A percentile compares a stretch with the other conserved stretches of the same genome.
phyloP scores from a whole-genome alignment of 2,113 vertebrate genomes.

The Microtus richardsoni region DNA sequence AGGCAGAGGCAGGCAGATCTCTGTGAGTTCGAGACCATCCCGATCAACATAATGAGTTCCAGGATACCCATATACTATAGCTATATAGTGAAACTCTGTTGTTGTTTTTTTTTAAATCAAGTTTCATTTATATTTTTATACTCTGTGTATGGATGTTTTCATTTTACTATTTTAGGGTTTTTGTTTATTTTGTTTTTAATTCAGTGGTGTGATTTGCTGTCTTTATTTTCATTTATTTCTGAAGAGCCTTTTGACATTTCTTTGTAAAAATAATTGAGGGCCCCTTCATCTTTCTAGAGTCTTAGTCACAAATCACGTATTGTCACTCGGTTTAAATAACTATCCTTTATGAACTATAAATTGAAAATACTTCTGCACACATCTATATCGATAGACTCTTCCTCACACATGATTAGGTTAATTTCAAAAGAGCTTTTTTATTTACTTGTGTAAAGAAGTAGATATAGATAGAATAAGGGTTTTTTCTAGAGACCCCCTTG shows the following conservation, averaged over 20 bases:
- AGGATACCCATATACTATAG: neutral
- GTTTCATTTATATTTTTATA: neutral
- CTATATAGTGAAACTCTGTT: neutral
- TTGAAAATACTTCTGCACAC: neutral
- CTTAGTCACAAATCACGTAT: slow-evolving; percentile 41
- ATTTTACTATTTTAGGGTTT: slow-evolving; percentile 1
- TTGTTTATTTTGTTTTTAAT: neutral
- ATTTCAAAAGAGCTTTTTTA: slow-evolving; percentile 30
- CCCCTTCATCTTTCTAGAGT: neutral
- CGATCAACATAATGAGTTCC: neutral
- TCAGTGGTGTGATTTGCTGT: neutral
- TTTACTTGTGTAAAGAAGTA: slow-evolving; percentile 59
- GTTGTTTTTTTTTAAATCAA: neutral
- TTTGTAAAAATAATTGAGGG: slow-evolving; percentile 4
- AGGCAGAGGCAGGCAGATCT: neutral
- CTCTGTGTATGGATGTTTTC: neutral
- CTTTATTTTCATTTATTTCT: neutral
- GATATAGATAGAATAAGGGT: neutral
- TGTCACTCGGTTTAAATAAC: slow-evolving; percentile 55
- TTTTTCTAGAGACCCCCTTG: slow-evolving; percentile 11
- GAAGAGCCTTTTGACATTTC: neutral
- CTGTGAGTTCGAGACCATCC: neutral
- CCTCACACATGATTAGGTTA: slow-evolving; percentile 17
- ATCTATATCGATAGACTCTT: slow-evolving; percentile 40
- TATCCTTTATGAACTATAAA: slow-evolving; percentile 16